Evolutionary conservation across 2,888 invertebrate genomes (phyloP), one percentile per base, ranked within the genome.

Genomic region (Boloria selene): DNA sequence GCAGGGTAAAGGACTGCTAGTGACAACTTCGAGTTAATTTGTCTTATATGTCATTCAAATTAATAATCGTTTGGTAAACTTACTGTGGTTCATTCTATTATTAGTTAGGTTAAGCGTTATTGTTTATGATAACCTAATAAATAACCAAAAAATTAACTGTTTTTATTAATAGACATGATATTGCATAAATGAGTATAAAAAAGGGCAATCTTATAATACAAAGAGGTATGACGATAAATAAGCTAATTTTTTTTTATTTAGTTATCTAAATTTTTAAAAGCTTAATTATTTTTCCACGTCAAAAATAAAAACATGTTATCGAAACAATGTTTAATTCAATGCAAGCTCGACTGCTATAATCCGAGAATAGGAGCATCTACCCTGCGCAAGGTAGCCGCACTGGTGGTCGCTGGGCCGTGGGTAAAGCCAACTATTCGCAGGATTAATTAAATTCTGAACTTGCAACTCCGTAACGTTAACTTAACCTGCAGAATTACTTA

Each of bases 361-460:
- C 62, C 61, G 59, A 54, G 47, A 68, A 65, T 52, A 56, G 72
- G 62, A 53, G 61, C 64, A 49, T 64, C 60, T 63, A 73, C 76
- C 74, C 73, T 65, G 65, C 50, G 72, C 71, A 73, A 75, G 77
- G 77, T 79, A 73, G 75, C 72, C 71, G 72, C 69, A 63, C 69
- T 72, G 73, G 73, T 77, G 82, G 75, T 75, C 82, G 73, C 70
- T 81, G 72, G 76, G 67, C 75, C 74, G 76, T 72, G 72, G 73
- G 72, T 74, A 77, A 73, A 74, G 76, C 72, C 74, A 78, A 79
- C 82, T 77, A 80, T 81, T 76, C 75, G 71, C 72, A 67, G 72
- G 79, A 84, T 85, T 85, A 85, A 85, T 85, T 85, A 84, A 84
- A 85, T 85, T 83, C 82, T 78, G 74, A 73, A 73, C 71, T 72